These are phyloP conservation scores for Carabus problematicus DNA, from an alignment of 2,888 invertebrate genomes.

Conservation along the genomic window DNA sequence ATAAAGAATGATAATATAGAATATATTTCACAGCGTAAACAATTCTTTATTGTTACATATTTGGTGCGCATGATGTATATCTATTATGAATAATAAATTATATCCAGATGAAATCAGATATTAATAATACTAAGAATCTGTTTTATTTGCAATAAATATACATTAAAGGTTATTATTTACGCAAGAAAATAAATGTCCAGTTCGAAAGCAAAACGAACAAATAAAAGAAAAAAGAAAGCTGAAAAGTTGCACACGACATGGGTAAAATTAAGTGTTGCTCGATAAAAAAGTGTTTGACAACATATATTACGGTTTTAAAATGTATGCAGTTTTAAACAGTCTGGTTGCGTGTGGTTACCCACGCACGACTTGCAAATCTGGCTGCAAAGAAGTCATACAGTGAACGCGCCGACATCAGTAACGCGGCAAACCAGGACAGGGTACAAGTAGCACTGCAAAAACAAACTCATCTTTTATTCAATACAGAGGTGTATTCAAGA, in stretches of 20 bases:
- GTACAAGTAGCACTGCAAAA: conserved; percentile 6
- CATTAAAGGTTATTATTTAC: not conserved
- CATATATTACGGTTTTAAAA: conserved; percentile 27
- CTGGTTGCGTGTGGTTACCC: conserved; percentile 21
- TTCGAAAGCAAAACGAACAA: not conserved
- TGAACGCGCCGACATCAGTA: conserved; percentile 13
- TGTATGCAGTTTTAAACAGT: conserved; percentile 28
- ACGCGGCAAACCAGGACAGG: not conserved
- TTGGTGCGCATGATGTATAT: too few relatives aligned
- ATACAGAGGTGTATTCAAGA: too few relatives aligned
- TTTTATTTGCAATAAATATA: too few relatives aligned
- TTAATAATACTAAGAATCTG: too few relatives aligned
- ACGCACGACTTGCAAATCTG: conserved; percentile 28
- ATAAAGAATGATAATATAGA: too few relatives aligned
- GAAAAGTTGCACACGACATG: conserved; percentile 25
- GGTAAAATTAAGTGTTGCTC: conserved; percentile 25
- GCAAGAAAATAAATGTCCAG: not conserved
- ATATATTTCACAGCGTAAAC: too few relatives aligned
- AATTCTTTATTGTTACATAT: too few relatives aligned
- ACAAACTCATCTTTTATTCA: too few relatives aligned
- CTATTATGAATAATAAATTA: too few relatives aligned
- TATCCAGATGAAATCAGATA: too few relatives aligned
- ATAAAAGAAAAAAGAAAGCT: not conserved
- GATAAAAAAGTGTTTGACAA: conserved; percentile 29
- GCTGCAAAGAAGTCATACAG: not conserved